Percentiles rank a stretch among this genome's conserved stretches.
These are phyloP conservation scores for Thalassaphorura encarpata DNA, from an alignment of 1,140 invertebrate genomes.

Conservation along the genomic window DNA sequence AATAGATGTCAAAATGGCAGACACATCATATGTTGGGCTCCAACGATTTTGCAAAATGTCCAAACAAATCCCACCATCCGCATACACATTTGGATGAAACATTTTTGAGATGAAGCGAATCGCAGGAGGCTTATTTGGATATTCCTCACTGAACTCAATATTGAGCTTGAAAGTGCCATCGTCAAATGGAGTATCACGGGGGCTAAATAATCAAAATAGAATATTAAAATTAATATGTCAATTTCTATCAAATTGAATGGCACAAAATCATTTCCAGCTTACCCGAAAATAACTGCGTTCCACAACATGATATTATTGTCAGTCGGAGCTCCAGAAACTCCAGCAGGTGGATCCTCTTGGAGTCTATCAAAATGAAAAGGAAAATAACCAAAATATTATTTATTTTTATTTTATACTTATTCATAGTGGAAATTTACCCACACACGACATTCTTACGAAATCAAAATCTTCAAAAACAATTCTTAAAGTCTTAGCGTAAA, in stretches of 20 bases:
- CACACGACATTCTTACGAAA: too few species aligned
- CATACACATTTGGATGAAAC: constrained; percentile 99
- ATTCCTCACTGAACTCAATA: constrained; percentile 99
- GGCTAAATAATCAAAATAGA: too few species aligned
- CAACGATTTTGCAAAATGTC: constrained; percentile 99
- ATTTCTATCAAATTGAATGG: too few species aligned
- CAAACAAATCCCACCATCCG: constrained; percentile 98
- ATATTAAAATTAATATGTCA: too few species aligned
- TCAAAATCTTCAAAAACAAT: too few species aligned
- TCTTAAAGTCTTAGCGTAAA: too few species aligned
- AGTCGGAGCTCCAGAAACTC: constrained; percentile 95
- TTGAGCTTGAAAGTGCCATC: constrained; percentile 99
- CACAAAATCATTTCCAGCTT: too few species aligned
- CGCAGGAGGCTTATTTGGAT: constrained; percentile 98
- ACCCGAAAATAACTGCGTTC: constrained; percentile 99
- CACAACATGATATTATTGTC: constrained; percentile 99
- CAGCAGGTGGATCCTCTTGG: constrained; percentile 95
- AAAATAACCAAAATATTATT: too few species aligned
- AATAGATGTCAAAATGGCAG: constrained; percentile 16
- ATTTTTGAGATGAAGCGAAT: constrained; percentile 98
- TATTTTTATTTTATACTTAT: too few species aligned
- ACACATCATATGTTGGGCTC: constrained; percentile 47
- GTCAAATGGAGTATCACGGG: constrained; percentile 98
- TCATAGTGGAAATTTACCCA: too few species aligned
- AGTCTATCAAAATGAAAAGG: constrained; percentile 97